Conservation (phyloP, 2,113 vertebrate genomes). For the Nicator chloris region DNA sequence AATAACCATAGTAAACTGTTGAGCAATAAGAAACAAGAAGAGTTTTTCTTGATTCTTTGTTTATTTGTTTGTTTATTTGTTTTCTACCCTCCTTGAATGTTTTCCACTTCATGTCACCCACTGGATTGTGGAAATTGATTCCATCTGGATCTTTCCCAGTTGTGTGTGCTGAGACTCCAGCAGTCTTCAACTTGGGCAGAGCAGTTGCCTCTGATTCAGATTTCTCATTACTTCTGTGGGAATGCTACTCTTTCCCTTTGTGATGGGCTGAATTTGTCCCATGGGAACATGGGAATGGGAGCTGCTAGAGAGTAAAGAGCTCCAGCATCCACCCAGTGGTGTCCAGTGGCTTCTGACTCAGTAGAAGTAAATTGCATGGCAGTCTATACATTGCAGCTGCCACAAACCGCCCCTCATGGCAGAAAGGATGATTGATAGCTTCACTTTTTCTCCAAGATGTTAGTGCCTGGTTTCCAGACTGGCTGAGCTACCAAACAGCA, state of each 20-base stretch:
- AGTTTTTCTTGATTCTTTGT: not conserved
- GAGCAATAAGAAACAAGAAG: slow-evolving; percentile 54
- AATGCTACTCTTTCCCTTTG: not conserved
- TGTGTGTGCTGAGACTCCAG: not conserved
- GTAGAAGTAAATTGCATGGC: not conserved
- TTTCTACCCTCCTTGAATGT: slow-evolving; percentile 55
- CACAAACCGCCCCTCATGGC: not conserved
- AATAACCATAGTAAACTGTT: slow-evolving; percentile 66
- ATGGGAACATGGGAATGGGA: not conserved
- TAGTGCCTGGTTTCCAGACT: not conserved
- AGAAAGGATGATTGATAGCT: not conserved
- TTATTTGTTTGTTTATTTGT: slow-evolving; percentile 35
- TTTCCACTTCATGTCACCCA: slow-evolving; percentile 64
- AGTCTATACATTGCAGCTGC: not conserved
- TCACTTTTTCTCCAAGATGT: not conserved
- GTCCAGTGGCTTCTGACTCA: not conserved
- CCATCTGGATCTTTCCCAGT: slow-evolving; percentile 56
- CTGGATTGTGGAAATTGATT: slow-evolving; percentile 53
- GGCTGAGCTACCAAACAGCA: not conserved
- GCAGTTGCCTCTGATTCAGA: not conserved
- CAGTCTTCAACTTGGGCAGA: not conserved
- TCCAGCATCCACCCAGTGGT: not conserved
- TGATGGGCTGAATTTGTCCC: not conserved
- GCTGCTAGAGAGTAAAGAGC: not conserved
- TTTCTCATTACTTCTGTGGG: not conserved